A percentile compares a stretch with the other conserved stretches of the same genome.
Evolutionary conservation across 2,888 invertebrate species (phyloP).

Genomic region (Melolontha melolontha): DNA sequence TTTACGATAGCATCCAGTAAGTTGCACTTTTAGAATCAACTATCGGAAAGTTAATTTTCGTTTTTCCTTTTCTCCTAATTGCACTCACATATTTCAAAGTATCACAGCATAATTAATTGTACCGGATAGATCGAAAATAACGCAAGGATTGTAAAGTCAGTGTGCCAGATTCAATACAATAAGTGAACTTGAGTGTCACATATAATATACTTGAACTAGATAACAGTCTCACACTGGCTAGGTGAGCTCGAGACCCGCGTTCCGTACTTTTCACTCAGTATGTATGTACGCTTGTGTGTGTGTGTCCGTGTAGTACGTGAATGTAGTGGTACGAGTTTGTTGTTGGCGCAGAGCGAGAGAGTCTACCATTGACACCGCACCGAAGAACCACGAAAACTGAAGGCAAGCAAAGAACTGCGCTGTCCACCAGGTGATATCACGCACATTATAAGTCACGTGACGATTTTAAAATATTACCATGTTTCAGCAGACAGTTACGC

Average conservation of each 20-base stretch:
- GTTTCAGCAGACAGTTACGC: slow-evolving; percentile 41
- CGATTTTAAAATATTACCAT: slow-evolving; percentile 42
- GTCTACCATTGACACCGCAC: slow-evolving; percentile 33
- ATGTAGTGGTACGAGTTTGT: slow-evolving; percentile 23
- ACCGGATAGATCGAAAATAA: slow-evolving; percentile 23
- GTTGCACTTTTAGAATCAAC: slow-evolving; percentile 11
- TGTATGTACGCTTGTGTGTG: slow-evolving; percentile 4
- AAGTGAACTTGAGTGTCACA: slow-evolving; percentile 39
- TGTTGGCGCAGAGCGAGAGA: slow-evolving; percentile 22
- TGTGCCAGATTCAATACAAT: slow-evolving; percentile 37
- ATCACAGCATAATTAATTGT: slow-evolving; percentile 27
- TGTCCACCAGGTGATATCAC: slow-evolving; percentile 44
- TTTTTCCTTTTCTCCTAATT: slow-evolving; percentile 24
- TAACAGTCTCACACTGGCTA: slow-evolving; percentile 32
- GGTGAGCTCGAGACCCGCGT: slow-evolving; percentile 20
- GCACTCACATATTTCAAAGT: slow-evolving; percentile 25
- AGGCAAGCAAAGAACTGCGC: slow-evolving; percentile 36
- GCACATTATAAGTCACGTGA: slow-evolving; percentile 44
- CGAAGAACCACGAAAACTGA: slow-evolving; percentile 39
- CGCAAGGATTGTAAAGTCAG: slow-evolving; percentile 21
- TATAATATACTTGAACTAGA: slow-evolving; percentile 42
- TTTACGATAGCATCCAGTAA: slow-evolving; percentile 22
- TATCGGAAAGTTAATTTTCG: slow-evolving; percentile 27
- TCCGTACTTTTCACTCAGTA: slow-evolving; percentile 27
- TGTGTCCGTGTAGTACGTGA: neutral